Conservation (phyloP, 2,113 vertebrate species). For the Microcebus tavaratra region DNA sequence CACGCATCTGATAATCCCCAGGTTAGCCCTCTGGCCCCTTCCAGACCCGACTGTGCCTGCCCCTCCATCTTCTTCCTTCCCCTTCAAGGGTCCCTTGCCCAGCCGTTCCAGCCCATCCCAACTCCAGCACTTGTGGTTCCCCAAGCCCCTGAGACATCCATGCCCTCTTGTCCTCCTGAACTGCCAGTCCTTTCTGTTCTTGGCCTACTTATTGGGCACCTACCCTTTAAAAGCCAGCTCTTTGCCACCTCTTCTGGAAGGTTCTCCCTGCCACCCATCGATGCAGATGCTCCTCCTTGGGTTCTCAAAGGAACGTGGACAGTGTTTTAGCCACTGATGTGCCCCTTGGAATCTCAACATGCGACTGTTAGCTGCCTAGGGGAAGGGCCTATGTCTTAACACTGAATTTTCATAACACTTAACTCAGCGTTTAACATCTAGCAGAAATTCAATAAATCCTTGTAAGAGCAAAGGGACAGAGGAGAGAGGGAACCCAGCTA, state of each 20-base stretch:
- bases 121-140: background rate
- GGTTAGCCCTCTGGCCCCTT: background rate
- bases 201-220: background rate
- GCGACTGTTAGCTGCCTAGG: background rate
- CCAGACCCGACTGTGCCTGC: background rate
- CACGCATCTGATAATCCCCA: background rate
- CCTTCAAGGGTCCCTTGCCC: background rate
- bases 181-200: background rate
- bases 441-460: background rate
- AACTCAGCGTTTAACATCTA: background rate
- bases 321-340: background rate
- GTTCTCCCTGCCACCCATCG: background rate
- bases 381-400: background rate
- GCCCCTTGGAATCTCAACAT: background rate
- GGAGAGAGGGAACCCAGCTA: background rate
- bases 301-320: background rate
- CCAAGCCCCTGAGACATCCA: background rate
- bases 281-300: background rate
- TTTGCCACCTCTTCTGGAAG: background rate
- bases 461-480: background rate
- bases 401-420: background rate
- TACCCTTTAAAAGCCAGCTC: background rate
- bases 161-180: background rate
- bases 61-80: background rate
- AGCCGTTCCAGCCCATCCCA: background rate